Percentiles rank a stretch among this genome's conserved stretches.
Conservation (phyloP, 1,140 invertebrate genomes). For the silkworm (Bombyx mori) region DNA sequence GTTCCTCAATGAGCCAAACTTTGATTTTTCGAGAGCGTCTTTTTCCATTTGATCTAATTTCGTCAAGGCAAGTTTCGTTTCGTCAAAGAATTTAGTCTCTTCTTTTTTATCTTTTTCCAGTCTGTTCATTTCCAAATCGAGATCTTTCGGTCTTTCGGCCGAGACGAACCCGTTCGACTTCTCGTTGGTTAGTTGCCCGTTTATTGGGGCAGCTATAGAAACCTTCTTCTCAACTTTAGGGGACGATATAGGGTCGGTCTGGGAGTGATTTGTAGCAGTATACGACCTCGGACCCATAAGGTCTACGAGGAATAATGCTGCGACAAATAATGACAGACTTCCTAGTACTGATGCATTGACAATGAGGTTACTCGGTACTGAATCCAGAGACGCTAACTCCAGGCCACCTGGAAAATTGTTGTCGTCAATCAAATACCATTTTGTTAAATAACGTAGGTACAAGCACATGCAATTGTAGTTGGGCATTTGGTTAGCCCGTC, state of each 20-base stretch:
- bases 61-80: constrained; percentile 34
- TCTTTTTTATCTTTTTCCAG: constrained; percentile 31
- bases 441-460: no score
- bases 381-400: constrained; percentile 79
- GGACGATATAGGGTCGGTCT: constrained; percentile 52
- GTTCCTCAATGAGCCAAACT: constrained; percentile 61
- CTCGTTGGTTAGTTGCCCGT: constrained; percentile 21
- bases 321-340: constrained; percentile 77
- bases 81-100: constrained; percentile 35
- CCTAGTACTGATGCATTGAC: constrained; percentile 81
- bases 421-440: not conserved
- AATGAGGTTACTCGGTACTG: constrained; percentile 75
- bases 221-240: constrained; percentile 49
- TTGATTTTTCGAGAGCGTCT: constrained; percentile 45
- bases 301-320: constrained; percentile 78
- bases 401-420: constrained; percentile 68
- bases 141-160: constrained; percentile 49
- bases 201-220: constrained; percentile 31
- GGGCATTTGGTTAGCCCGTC: no score
- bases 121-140: constrained; percentile 40
- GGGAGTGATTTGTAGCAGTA: constrained; percentile 44
- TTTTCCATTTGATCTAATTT: constrained; percentile 49
- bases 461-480: no score
- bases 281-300: constrained; percentile 70
- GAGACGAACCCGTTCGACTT: constrained; percentile 22